Conservation (phyloP, 2,797 vertebrate species). For the Notamacropus eugenii region DNA sequence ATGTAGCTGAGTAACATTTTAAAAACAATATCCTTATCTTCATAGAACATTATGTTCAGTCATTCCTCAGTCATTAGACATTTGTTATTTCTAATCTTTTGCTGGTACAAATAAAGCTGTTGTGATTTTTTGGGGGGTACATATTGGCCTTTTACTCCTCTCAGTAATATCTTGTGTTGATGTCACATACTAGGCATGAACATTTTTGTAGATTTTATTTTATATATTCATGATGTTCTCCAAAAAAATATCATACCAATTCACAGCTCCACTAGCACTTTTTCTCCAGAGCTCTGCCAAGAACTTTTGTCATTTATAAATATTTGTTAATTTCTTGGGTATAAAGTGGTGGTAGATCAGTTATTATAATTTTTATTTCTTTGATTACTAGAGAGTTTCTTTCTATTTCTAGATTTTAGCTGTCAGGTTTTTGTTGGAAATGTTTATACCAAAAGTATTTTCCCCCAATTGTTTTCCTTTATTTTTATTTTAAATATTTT, state of each 20-base stretch:
- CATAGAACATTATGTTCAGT: background rate
- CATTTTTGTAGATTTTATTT: background rate
- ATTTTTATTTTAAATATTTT: no score
- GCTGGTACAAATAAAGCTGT: background rate
- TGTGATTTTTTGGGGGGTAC: background rate
- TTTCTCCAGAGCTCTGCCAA: background rate
- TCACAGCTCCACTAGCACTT: background rate
- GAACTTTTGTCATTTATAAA: background rate
- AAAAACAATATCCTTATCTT: background rate
- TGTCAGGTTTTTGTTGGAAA: no score
- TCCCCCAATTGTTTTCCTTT: no score
- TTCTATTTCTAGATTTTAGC: no score
- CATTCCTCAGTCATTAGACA: background rate
- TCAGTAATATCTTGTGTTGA: background rate
- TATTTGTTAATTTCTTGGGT: background rate
- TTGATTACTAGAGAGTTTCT: no score
- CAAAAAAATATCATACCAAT: background rate
- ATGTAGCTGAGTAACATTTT: background rate
- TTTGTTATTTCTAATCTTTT: background rate
- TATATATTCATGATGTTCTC: background rate
- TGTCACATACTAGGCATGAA: background rate
- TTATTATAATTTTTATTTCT: no score
- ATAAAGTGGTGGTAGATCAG: no score
- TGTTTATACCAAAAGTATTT: no score
- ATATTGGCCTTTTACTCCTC: background rate